Evolutionary conservation across 2,888 invertebrate species (phyloP).

Genomic region (Melieria omissa): DNA sequence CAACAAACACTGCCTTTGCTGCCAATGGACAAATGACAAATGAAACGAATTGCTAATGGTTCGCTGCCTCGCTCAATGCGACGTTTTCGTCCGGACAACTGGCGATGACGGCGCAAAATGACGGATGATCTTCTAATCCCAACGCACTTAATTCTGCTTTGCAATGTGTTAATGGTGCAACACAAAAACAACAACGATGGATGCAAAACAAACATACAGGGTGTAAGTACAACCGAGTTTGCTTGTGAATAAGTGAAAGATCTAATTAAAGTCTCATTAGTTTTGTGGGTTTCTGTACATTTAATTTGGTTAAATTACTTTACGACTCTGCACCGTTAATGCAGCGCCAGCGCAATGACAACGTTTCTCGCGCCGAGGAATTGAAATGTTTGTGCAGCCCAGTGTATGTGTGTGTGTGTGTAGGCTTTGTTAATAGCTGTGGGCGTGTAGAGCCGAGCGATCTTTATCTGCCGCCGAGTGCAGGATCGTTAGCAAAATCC

Average conservation of each 20-base stretch:
- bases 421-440: constrained; percentile 19
- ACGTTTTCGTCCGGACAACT: constrained; percentile 1
- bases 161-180: constrained; percentile 18
- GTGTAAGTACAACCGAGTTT: constrained; percentile 50
- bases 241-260: constrained; percentile 32
- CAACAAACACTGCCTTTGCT: background rate
- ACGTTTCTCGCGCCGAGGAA: constrained; percentile 17
- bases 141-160: constrained; percentile 25
- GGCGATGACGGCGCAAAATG: constrained; percentile 13
- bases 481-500: constrained; percentile 35
- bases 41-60: background rate
- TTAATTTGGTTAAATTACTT: constrained; percentile 19
- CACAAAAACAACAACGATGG: constrained; percentile 10
- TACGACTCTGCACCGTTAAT: background rate
- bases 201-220: constrained; percentile 45
- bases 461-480: constrained; percentile 21
- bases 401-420: background rate
- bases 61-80: constrained; percentile 19
- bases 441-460: constrained; percentile 27
- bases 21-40: constrained; percentile 20
- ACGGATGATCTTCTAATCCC: constrained; percentile 21
- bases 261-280: constrained; percentile 52
- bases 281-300: constrained; percentile 34
- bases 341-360: constrained; percentile 12
- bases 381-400: constrained; percentile 13